Conservation (phyloP, 2,113 vertebrate species). For the Corvus hawaiiensis region DNA sequence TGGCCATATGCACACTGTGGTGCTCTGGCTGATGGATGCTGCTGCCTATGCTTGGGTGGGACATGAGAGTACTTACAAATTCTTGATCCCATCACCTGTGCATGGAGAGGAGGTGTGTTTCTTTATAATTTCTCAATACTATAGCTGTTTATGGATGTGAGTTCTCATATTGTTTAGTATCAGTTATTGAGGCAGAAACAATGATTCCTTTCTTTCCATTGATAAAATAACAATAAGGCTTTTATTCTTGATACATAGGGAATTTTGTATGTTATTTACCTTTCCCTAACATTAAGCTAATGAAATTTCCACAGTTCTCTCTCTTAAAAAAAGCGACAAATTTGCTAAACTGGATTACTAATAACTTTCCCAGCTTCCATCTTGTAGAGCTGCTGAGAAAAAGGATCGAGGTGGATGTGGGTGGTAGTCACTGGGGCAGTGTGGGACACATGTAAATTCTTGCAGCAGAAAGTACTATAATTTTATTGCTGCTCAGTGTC, state of each 20-base stretch:
- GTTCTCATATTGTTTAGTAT: neutral
- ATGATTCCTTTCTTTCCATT: neutral
- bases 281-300: neutral
- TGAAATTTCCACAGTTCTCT: neutral
- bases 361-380: neutral
- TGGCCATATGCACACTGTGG: accelerated
- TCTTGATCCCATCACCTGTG: neutral
- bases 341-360: neutral
- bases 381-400: neutral
- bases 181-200: neutral
- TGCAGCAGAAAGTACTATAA: neutral
- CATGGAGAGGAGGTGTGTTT: neutral
- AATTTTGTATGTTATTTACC: neutral
- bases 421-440: neutral
- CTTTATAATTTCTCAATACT: neutral
- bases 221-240: neutral
- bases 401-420: neutral
- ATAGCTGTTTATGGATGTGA: neutral
- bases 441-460: neutral
- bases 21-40: neutral
- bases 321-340: neutral
- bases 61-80: neutral
- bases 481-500: neutral
- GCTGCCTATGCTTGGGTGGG: neutral
- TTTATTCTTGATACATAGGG: neutral